A percentile compares a stretch with the other conserved stretches of the same genome.
Conservation (phyloP, 1,140 invertebrate species). For the Pollicipes pollicipes region DNA sequence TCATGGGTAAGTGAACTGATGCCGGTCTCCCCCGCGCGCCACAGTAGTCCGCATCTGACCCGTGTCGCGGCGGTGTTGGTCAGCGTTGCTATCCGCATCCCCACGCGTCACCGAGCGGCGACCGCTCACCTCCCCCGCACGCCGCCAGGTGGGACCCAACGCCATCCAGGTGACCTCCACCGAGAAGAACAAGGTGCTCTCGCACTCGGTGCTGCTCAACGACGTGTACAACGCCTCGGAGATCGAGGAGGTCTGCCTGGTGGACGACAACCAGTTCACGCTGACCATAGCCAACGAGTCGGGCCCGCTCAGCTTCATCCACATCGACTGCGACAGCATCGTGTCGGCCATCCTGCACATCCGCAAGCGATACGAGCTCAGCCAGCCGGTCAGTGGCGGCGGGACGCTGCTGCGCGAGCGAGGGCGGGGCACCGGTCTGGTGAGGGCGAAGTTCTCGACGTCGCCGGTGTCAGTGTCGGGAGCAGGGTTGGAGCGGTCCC, state of each 20-base stretch:
- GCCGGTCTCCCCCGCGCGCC: too few species aligned
- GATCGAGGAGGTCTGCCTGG: slow-evolving; percentile 91
- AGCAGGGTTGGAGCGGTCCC: too few species aligned
- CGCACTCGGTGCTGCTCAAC: slow-evolving; percentile 80
- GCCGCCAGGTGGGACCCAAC: slow-evolving; percentile 58
- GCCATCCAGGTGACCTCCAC: slow-evolving; percentile 92
- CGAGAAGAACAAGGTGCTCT: slow-evolving; percentile 89
- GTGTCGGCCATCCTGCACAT: slow-evolving; percentile 96
- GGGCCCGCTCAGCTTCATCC: slow-evolving; percentile 87
- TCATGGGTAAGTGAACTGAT: too few species aligned
- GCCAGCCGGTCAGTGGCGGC: slow-evolving; percentile 57
- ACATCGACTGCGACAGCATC: slow-evolving; percentile 94
- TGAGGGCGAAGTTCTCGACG: too few species aligned
- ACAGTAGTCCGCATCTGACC: too few species aligned
- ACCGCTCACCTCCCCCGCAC: background rate
- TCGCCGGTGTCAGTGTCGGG: too few species aligned
- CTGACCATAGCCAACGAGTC: slow-evolving; percentile 89
- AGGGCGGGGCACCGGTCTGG: too few species aligned
- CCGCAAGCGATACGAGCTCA: slow-evolving; percentile 86
- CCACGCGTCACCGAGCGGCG: too few species aligned
- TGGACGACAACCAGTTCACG: slow-evolving; percentile 96
- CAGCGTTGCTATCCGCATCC: too few species aligned
- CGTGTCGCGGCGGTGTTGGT: too few species aligned
- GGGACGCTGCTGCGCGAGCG: too few species aligned
- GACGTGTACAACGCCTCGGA: slow-evolving; percentile 97